A percentile compares a stretch with the other conserved stretches of the same genome.
Conservation (phyloP, 2,888 invertebrate genomes). For the Xanthorhoe spadicearia region DNA sequence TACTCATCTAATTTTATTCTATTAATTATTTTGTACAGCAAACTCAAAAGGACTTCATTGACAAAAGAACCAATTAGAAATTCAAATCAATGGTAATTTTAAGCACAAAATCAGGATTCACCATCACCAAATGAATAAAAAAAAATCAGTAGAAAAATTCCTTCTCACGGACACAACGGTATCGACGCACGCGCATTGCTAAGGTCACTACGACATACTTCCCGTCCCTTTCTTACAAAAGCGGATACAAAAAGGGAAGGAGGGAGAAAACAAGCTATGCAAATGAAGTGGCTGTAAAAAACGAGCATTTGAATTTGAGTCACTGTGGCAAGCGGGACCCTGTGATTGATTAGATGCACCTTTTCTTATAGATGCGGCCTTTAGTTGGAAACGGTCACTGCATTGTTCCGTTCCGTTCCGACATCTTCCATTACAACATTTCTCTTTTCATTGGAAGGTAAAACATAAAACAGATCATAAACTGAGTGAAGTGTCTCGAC, state of each 20-base stretch:
- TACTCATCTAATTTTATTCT: too few relatives aligned
- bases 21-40: not conserved
- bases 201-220: conserved; percentile 63
- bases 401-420: conserved; percentile 65
- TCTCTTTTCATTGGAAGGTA: conserved; percentile 54
- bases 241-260: conserved; percentile 35
- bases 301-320: conserved; percentile 60
- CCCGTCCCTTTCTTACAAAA: conserved; percentile 53
- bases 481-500: conserved; percentile 49
- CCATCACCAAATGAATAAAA: conserved; percentile 60
- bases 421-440: conserved; percentile 54
- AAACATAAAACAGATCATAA: conserved; percentile 67
- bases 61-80: conserved; percentile 24
- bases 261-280: conserved; percentile 62
- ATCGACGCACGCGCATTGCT: conserved; percentile 71
- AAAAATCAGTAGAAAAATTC: conserved; percentile 70
- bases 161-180: conserved; percentile 79
- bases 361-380: conserved; percentile 64
- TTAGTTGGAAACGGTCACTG: conserved; percentile 61
- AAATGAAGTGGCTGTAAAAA: conserved; percentile 70
- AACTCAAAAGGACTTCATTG: conserved; percentile 15
- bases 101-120: conserved; percentile 52
- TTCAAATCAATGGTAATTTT: conserved; percentile 31
- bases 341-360: conserved; percentile 81
- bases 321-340: conserved; percentile 66